Conservation (phyloP, 2,797 vertebrate genomes). For the Cyclopterus lumpus region DNA sequence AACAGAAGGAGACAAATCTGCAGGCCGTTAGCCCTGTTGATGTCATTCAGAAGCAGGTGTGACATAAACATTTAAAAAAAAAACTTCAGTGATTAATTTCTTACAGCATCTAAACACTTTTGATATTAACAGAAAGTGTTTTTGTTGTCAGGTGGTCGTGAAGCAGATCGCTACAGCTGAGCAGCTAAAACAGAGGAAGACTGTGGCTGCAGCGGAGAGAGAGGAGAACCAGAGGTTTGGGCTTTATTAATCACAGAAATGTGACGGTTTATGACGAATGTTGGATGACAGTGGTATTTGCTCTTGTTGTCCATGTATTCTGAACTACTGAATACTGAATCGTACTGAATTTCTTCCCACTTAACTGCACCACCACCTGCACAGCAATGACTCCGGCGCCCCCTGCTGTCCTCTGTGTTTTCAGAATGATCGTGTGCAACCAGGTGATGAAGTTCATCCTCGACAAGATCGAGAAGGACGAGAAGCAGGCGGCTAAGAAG, state of each 20-base stretch:
- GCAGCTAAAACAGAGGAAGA: conserved; percentile 96
- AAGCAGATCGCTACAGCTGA: conserved; percentile 95
- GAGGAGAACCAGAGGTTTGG: conserved; percentile 96
- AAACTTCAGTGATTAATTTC: not conserved
- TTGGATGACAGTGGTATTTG: not conserved
- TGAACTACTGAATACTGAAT: not conserved
- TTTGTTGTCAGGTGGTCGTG: conserved; percentile 84
- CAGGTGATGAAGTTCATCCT: conserved; percentile 99
- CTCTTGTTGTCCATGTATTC: not conserved
- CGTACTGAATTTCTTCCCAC: no score
- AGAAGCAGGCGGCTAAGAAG: conserved; percentile 98
- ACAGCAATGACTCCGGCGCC: not conserved
- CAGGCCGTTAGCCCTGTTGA: conserved; percentile 89
- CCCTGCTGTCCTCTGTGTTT: conserved; percentile 25
- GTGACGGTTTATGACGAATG: not conserved
- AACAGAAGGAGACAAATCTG: conserved; percentile 89
- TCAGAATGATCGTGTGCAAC: conserved; percentile 98
- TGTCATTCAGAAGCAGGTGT: conserved; percentile 93
- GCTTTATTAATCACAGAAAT: not conserved
- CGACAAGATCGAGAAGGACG: conserved; percentile 99
- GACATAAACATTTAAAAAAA: not conserved
- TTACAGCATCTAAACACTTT: not conserved
- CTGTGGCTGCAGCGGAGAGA: conserved; percentile 91
- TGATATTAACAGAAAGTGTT: not conserved
- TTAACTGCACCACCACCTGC: not conserved